These are phyloP conservation scores for Caranx melampygus DNA, from an alignment of 2,113 vertebrate species.

Conservation along the genomic window DNA sequence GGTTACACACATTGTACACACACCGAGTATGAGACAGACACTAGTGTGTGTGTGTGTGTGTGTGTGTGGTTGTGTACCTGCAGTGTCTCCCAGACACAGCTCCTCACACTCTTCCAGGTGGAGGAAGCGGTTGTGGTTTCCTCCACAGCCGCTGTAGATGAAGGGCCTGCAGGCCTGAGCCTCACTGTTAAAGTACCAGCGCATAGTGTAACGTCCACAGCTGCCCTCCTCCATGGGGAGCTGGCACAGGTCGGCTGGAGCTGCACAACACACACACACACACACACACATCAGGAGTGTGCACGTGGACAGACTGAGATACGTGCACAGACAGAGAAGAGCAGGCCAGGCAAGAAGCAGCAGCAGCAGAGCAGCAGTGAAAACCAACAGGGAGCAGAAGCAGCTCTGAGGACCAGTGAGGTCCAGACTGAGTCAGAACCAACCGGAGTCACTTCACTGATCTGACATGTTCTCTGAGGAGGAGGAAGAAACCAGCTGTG, in stretches of 20 bases:
- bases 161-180: constrained; percentile 90
- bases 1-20: constrained; percentile 14
- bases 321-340: neutral
- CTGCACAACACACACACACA: constrained; percentile 41
- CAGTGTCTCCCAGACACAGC: constrained; percentile 77
- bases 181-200: constrained; percentile 92
- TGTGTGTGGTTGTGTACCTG: constrained; percentile 73
- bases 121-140: constrained; percentile 91
- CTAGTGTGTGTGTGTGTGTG: neutral
- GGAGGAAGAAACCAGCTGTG: neutral
- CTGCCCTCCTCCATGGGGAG: constrained; percentile 90
- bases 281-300: neutral
- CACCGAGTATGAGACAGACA: neutral
- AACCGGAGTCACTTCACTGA: neutral
- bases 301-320: constrained; percentile 1
- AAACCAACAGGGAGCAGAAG: constrained; percentile 19
- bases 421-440: constrained; percentile 6
- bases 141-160: constrained; percentile 93
- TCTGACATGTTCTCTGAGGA: neutral
- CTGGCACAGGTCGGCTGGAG: constrained; percentile 81
- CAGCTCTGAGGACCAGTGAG: constrained; percentile 10
- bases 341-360: constrained; percentile 5
- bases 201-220: constrained; percentile 90
- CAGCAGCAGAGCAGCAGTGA: constrained; percentile 16
- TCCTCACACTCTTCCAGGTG: constrained; percentile 90